Conservation (phyloP, 2,888 invertebrate species). For the Caenorhabditis japonica region DNA sequence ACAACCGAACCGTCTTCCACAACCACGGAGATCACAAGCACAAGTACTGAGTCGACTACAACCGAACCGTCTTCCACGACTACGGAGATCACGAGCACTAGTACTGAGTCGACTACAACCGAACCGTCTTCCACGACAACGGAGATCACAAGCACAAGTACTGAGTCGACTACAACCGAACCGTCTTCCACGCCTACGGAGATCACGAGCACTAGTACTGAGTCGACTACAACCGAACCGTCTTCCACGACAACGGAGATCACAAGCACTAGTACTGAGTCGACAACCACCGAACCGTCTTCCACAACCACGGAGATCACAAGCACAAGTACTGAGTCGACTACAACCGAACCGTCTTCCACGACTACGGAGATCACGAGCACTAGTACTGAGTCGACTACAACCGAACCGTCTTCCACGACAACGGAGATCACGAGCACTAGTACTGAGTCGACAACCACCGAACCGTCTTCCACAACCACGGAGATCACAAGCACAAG, state of each 20-base stretch:
- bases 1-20: neutral
- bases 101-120: neutral
- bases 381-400: too few relatives aligned
- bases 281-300: too few relatives aligned
- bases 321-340: too few relatives aligned
- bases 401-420: too few relatives aligned
- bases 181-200: neutral
- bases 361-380: too few relatives aligned
- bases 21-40: neutral
- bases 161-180: constrained; percentile 1
- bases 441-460: too few relatives aligned
- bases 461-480: too few relatives aligned
- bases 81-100: neutral
- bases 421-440: too few relatives aligned
- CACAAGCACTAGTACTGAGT: neutral
- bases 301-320: too few relatives aligned
- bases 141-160: constrained; percentile 16
- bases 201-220: neutral
- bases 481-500: too few relatives aligned
- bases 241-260: neutral
- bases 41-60: neutral
- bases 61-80: neutral
- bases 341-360: too few relatives aligned
- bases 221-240: neutral
- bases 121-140: neutral